Base-by-base conservation (phyloP, 2,888 invertebrate genomes). In the Antheraea assamensis region DNA sequence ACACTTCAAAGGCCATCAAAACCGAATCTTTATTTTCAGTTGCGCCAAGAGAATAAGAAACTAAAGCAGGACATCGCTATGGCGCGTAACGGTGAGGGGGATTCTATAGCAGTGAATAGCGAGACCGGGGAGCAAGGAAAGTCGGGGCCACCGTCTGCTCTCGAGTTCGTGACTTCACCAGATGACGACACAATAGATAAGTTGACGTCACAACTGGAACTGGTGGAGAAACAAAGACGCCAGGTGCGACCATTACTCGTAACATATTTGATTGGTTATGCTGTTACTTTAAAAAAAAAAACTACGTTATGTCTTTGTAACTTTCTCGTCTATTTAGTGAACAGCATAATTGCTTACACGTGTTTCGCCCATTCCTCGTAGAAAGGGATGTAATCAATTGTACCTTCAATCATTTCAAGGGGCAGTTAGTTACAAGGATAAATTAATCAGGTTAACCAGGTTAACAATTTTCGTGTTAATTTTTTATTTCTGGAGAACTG, bases 151-250 rank as follows among this genome's bases (percentile, higher is more conserved):
- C 84, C 89, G 5, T 92, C 92, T 0, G 90, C 87, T 1, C 77
- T 93, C 27, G 94, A 94, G 92, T 95, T 94, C 78, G 93, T 93
- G 77, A 88, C 92, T 76, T 92, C 92, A 74, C 93, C 93, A 0
- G 93, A 94, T 15, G 94, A 94, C 74, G 93, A 94, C 77, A 93
- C 91, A 19, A 87, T 95, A 19, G 88, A 95, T 75, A 92, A 92
- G 73, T 79, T 95, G 47, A 92, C 93, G 0, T 85, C 91, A 1
- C 95, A 95, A 77, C 79, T 95, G 66, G 93, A 91, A 70, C 83
- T 95, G 0, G 90, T 90, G 3, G 95, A 95, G 81, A 93, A 91
- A 74, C 94, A 95, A 75, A 80, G 94, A 77, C 79, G 94, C 77
- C 91, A 93, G 90, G 93, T 92, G 30, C 27, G 61, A 17, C 27